phyloP scores from a whole-genome alignment of 2,888 invertebrate species.

The Acronicta aceris region DNA sequence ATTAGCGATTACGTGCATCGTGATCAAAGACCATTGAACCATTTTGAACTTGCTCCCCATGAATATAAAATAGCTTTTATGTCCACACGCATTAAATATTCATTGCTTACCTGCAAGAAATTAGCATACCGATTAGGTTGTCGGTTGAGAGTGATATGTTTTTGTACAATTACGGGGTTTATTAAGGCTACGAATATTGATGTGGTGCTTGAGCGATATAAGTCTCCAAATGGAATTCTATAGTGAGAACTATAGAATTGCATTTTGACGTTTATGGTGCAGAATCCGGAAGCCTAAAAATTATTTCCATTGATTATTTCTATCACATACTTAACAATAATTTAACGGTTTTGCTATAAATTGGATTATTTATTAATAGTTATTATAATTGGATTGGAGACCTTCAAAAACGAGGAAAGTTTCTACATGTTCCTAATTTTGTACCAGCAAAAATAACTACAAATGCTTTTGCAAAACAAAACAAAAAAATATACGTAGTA shows the following conservation, averaged over 20 bases:
- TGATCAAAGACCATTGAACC: constrained; percentile 72
- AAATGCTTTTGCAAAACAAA: constrained; percentile 32
- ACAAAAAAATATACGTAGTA: constrained; percentile 39
- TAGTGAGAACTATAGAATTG: too few relatives aligned
- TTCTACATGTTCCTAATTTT: constrained; percentile 30
- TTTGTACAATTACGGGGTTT: constrained; percentile 10
- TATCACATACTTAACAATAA: too few relatives aligned
- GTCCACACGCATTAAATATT: constrained; percentile 70
- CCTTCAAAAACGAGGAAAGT: constrained; percentile 20
- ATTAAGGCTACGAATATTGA: constrained; percentile 3
- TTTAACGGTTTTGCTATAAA: neutral
- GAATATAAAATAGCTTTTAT: constrained; percentile 75
- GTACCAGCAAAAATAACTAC: constrained; percentile 36
- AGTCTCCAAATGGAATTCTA: neutral
- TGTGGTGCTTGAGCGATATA: neutral
- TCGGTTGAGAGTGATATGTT: constrained; percentile 41
- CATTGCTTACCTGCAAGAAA: constrained; percentile 71
- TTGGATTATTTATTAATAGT: too few relatives aligned
- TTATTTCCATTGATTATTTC: neutral
- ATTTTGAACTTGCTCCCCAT: constrained; percentile 65
- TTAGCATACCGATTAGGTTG: constrained; percentile 65
- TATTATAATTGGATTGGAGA: too few relatives aligned
- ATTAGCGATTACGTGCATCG: constrained; percentile 56
- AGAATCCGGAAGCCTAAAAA: neutral
- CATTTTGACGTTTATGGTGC: too few relatives aligned